Percentiles rank a stretch among this genome's conserved stretches.
Conservation (phyloP, 2,888 invertebrate species). For the Eledona agricola region DNA sequence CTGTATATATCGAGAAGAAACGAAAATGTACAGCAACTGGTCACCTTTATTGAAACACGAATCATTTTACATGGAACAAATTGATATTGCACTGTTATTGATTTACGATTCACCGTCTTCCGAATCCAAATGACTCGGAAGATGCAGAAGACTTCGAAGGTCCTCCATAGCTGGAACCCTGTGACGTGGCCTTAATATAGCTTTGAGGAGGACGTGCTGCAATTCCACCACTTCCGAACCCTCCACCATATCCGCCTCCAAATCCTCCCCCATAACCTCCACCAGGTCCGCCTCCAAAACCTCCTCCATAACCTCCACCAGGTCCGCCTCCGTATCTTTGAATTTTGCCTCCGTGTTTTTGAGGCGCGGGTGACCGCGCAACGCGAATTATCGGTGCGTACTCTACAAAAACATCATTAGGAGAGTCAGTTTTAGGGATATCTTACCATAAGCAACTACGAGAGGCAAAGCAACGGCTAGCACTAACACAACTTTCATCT, state of each 20-base stretch:
- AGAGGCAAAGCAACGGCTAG: slow-evolving; percentile 12
- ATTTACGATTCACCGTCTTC: too few relatives aligned
- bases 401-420: neutral
- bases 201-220: too few relatives aligned
- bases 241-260: slow-evolving; percentile 37
- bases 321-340: slow-evolving; percentile 46
- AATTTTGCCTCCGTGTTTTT: too few relatives aligned
- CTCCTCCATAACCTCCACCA: slow-evolving; percentile 39
- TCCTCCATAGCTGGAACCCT: slow-evolving; percentile 23
- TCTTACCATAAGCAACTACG: slow-evolving; percentile 12
- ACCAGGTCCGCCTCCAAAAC: slow-evolving; percentile 12
- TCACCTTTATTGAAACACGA: too few relatives aligned
- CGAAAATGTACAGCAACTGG: too few relatives aligned
- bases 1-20: too few relatives aligned
- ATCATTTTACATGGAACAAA: too few relatives aligned
- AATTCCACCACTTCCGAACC: slow-evolving; percentile 44
- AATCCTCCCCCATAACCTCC: slow-evolving; percentile 23
- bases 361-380: neutral
- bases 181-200: too few relatives aligned
- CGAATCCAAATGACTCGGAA: slow-evolving; percentile 13
- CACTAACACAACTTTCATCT: slow-evolving; percentile 21
- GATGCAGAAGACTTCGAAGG: slow-evolving; percentile 26
- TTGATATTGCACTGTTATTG: too few relatives aligned
- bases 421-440: neutral
- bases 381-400: slow-evolving; percentile 3